Percentiles rank a stretch among this genome's conserved stretches.
These are phyloP conservation scores for Drosophila kepulauana DNA, from an alignment of 1,140 invertebrate species.

Conservation along the genomic window DNA sequence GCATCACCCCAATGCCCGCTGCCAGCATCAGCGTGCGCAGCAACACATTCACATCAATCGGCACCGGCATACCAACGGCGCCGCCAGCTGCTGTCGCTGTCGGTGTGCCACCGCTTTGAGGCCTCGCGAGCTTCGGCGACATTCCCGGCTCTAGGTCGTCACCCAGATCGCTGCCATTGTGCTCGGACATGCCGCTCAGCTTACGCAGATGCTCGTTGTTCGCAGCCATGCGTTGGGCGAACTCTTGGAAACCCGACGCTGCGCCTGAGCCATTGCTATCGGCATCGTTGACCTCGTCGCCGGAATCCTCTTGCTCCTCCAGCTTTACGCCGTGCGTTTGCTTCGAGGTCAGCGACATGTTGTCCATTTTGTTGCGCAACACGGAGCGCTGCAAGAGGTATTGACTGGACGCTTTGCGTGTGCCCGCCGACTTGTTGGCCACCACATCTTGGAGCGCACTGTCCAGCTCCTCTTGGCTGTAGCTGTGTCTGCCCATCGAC, in stretches of 20 bases:
- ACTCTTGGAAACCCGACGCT: conserved; percentile 53
- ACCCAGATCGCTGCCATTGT: conserved; percentile 74
- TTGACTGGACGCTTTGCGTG: conserved; percentile 95
- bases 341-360: conserved; percentile 90
- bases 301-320: conserved; percentile 86
- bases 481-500: conserved; percentile 86
- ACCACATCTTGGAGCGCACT: conserved; percentile 96
- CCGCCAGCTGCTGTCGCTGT: conserved; percentile 72
- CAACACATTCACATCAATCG: conserved; percentile 84
- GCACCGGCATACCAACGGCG: conserved; percentile 22
- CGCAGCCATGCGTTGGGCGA: conserved; percentile 43
- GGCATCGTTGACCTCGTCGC: conserved; percentile 53
- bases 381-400: conserved; percentile 98
- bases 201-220: conserved; percentile 57
- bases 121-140: conserved; percentile 56
- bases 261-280: conserved; percentile 76
- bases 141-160: conserved; percentile 54
- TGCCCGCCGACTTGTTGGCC: conserved; percentile 96
- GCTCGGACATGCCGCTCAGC: conserved; percentile 59
- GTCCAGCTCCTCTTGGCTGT: conserved; percentile 96
- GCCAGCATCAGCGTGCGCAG: conserved; percentile 78
- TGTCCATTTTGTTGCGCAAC: conserved; percentile 97
- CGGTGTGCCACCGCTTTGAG: conserved; percentile 45
- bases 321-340: conserved; percentile 85
- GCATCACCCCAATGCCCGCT: conserved; percentile 53